Evolutionary conservation across 2,113 vertebrate genomes (phyloP), one percentile per base, ranked within the genome.

Genomic region (Eclectus roratus): DNA sequence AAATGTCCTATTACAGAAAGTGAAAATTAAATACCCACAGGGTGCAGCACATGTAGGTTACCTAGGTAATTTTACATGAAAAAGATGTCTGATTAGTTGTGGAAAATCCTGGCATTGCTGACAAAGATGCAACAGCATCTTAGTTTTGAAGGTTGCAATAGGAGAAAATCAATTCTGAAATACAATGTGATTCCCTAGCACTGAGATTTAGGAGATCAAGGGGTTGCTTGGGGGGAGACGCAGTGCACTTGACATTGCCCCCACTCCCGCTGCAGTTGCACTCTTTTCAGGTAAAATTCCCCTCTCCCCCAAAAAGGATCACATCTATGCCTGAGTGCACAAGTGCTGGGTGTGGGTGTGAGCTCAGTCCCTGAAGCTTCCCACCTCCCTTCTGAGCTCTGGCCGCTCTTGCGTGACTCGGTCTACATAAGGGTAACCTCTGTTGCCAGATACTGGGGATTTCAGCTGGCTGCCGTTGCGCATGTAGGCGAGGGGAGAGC

Each of bases 81-180:
- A 73, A 64, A 6, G 4, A 27, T 70, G 50, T 55, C 65, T 84
- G 56, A 71, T 91, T 81, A 81, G 52, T 39, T 60, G 56, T 10
- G 10, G 83, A 89, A 93, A 79, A 81, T 89, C 63, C 41, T 91
- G 91, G 58, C 73, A 13, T 41, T 6, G 65, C 86, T 92, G 89
- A 89, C 63, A 85, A 81, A 85, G 91, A 61, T 65, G 53, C 72
- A 94, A 79, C 74, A 63, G 33, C 64, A 94, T 35, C 78, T 66
- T 33, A 1, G 24, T 63, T 95, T 77, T 64, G 69, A 92, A 93
- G 50, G 86, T 8, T 44, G 21, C 76, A 92, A 27, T 47, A 66
- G 66, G 85, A 80, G 43, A 65, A 92, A 92, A 92, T 94, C 80
- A 78, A 58, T 94, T 66, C 52, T 91, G 86, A 92, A 87, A 47